Evolutionary conservation across 2,113 vertebrate species (phyloP).

Genomic region (Myrmophylax atrothorax): DNA sequence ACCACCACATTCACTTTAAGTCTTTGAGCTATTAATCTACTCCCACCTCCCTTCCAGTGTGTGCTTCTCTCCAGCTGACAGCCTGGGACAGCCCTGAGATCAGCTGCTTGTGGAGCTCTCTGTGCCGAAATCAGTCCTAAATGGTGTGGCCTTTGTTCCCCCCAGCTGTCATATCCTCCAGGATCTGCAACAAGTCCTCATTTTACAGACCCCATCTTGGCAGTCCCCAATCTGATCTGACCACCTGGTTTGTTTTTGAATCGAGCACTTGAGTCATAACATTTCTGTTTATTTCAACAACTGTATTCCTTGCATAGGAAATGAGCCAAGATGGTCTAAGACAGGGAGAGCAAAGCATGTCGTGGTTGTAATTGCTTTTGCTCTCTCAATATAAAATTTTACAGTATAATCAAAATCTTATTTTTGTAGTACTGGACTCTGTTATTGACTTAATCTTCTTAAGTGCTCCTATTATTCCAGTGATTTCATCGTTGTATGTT

Average conservation of each 20-base stretch:
- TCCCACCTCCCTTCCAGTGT: background rate
- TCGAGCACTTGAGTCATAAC: slow-evolving; percentile 66
- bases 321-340: slow-evolving; percentile 75
- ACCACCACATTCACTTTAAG: background rate
- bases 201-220: slow-evolving; percentile 47
- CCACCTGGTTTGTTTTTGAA: slow-evolving; percentile 74
- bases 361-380: slow-evolving; percentile 73
- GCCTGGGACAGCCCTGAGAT: background rate
- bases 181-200: slow-evolving; percentile 56
- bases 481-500: slow-evolving; percentile 78
- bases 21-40: background rate
- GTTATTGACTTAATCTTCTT: slow-evolving; percentile 76
- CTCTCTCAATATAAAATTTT: slow-evolving; percentile 64
- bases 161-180: slow-evolving; percentile 39
- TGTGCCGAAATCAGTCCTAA: background rate
- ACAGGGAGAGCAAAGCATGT: slow-evolving; percentile 60
- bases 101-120: background rate
- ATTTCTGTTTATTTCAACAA: slow-evolving; percentile 76
- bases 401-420: slow-evolving; percentile 69
- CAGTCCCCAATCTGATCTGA: slow-evolving; percentile 67
- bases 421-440: slow-evolving; percentile 71
- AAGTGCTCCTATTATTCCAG: slow-evolving; percentile 77
- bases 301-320: slow-evolving; percentile 74
- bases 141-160: slow-evolving; percentile 18
- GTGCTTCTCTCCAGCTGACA: background rate